phyloP scores from a whole-genome alignment of 2,797 vertebrate genomes.

The Cygnus olor region DNA sequence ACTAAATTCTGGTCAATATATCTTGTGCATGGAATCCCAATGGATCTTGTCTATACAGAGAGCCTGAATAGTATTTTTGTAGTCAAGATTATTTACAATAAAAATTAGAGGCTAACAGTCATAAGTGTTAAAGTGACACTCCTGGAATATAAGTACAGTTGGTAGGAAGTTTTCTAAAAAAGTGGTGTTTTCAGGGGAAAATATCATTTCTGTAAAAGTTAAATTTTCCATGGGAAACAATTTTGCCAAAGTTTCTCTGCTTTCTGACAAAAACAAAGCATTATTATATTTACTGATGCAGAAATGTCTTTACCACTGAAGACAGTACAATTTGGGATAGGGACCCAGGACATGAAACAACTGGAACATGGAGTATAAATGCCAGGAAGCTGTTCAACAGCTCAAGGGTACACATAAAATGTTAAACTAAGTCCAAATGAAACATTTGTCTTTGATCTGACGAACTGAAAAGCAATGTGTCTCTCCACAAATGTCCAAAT shows the following conservation, averaged over 20 bases:
- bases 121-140: background rate
- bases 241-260: slow-evolving; percentile 40
- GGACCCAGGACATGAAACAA: slow-evolving; percentile 9
- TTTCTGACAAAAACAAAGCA: slow-evolving; percentile 16
- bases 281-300: slow-evolving; percentile 32
- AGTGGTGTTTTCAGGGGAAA: slow-evolving; percentile 24
- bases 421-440: slow-evolving; percentile 13
- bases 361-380: background rate
- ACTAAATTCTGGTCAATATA: background rate
- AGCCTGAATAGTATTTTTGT: background rate
- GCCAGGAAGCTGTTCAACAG: slow-evolving; percentile 34
- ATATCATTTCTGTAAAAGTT: slow-evolving; percentile 2
- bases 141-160: background rate
- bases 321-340: background rate
- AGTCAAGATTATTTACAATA: background rate
- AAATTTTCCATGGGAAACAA: slow-evolving; percentile 31
- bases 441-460: slow-evolving; percentile 52
- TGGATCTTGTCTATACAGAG: background rate
- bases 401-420: slow-evolving; percentile 24
- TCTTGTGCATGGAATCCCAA: background rate
- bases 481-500: slow-evolving; percentile 34
- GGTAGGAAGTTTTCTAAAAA: background rate
- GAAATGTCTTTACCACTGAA: slow-evolving; percentile 28
- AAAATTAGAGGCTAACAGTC: background rate
- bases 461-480: slow-evolving; percentile 22